Evolutionary conservation across 2,113 vertebrate genomes (phyloP).

Genomic region (Chinchilla lanigera): DNA sequence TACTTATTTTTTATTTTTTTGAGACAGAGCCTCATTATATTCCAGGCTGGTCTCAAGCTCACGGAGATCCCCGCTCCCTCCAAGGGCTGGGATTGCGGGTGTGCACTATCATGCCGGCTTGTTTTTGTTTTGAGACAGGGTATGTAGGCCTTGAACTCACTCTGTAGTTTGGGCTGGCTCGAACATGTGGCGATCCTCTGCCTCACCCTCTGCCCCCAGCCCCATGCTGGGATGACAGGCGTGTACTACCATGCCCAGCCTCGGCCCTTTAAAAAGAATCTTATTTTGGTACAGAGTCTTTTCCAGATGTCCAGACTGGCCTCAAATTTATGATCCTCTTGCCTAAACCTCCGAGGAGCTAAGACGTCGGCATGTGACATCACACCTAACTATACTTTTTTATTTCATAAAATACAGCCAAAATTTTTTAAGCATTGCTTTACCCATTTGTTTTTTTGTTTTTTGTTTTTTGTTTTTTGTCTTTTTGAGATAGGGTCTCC

Average conservation of each 20-base stretch:
- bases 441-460: neutral
- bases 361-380: neutral
- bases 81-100: neutral
- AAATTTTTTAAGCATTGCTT: neutral
- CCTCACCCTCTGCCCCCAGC: too few relatives aligned
- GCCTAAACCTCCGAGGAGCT: too few relatives aligned
- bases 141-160: neutral
- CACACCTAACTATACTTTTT: neutral
- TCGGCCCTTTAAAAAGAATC: neutral
- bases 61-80: neutral
- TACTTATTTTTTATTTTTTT: neutral
- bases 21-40: neutral
- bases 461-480: too few relatives aligned
- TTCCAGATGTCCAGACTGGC: neutral
- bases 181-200: neutral
- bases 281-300: neutral
- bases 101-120: neutral
- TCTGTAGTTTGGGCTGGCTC: too few relatives aligned
- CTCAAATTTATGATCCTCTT: too few relatives aligned
- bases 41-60: neutral
- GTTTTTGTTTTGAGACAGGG: neutral
- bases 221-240: too few relatives aligned
- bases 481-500: too few relatives aligned
- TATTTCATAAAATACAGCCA: neutral
- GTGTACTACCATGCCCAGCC: too few relatives aligned